Percentiles rank a stretch among this genome's conserved stretches.
These are phyloP conservation scores for Limnephilus lunatus DNA, from an alignment of 2,888 invertebrate species.

Conservation along the genomic window DNA sequence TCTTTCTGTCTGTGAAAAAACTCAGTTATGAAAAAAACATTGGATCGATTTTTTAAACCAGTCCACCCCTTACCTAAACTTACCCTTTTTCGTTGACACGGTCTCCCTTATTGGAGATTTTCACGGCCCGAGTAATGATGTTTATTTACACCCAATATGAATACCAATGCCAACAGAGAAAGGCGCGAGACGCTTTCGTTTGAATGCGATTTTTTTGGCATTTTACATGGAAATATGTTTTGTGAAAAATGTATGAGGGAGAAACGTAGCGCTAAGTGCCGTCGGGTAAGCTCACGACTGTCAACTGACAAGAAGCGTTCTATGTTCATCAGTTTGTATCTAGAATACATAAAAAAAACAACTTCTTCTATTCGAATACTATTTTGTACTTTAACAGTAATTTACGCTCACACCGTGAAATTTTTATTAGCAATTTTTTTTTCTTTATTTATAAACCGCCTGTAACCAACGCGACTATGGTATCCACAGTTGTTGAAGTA, in stretches of 20 bases:
- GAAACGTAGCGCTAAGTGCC: neutral
- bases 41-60: neutral
- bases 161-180: constrained; percentile 52
- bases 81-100: constrained; percentile 21
- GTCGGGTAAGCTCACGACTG: neutral
- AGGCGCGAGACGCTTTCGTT: constrained; percentile 6
- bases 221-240: constrained; percentile 11
- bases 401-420: too few species aligned
- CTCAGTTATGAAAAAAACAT: neutral
- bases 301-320: neutral
- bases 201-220: neutral
- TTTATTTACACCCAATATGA: constrained; percentile 62
- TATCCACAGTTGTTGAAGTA: too few species aligned
- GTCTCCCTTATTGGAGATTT: constrained; percentile 14
- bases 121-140: constrained; percentile 58
- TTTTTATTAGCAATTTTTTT: too few species aligned
- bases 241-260: constrained; percentile 2
- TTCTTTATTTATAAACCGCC: too few species aligned
- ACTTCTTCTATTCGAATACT: neutral
- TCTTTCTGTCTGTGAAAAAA: too few species aligned
- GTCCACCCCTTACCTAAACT: neutral
- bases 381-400: too few species aligned
- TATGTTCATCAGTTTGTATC: neutral
- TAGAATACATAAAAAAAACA: neutral
- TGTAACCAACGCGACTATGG: too few species aligned